Conservation (phyloP, 2,113 vertebrate genomes). For the Ibidorhyncha struthersii region DNA sequence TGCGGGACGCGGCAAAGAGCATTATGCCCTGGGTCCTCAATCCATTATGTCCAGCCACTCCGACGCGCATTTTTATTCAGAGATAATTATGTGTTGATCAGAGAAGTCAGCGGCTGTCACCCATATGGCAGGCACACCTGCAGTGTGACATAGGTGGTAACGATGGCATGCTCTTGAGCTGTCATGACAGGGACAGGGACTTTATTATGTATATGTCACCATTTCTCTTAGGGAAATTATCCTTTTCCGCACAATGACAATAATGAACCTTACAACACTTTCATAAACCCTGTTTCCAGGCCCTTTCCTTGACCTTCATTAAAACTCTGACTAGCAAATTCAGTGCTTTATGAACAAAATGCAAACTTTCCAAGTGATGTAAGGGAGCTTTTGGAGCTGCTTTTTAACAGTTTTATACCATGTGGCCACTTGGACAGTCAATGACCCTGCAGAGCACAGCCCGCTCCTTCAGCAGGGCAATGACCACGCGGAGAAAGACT, state of each 20-base stretch:
- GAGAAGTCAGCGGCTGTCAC: constrained; percentile 83
- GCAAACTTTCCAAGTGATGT: constrained; percentile 11
- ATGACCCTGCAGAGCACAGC: not conserved
- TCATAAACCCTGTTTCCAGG: constrained; percentile 73
- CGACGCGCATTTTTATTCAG: constrained; percentile 81
- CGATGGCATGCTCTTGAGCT: constrained; percentile 81
- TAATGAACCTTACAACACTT: constrained; percentile 88
- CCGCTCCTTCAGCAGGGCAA: not conserved
- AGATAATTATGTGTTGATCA: constrained; percentile 90
- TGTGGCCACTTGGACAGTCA: not conserved
- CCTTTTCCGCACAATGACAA: constrained; percentile 81
- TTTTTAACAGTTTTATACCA: not conserved
- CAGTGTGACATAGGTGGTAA: constrained; percentile 85
- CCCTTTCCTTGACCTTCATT: constrained; percentile 77
- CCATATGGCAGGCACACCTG: constrained; percentile 82
- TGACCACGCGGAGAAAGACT: not conserved
- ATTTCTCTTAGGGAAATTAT: constrained; percentile 84
- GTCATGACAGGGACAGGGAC: constrained; percentile 83
- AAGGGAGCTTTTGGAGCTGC: constrained; percentile 18
- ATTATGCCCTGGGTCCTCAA: constrained; percentile 83
- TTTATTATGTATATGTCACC: constrained; percentile 86
- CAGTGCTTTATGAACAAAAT: constrained; percentile 40
- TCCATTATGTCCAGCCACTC: constrained; percentile 85
- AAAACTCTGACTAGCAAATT: constrained; percentile 63
- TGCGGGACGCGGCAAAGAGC: constrained; percentile 69